These are phyloP conservation scores for Panurus biarmicus DNA, from an alignment of 2,113 vertebrate species.

Conservation along the genomic window DNA sequence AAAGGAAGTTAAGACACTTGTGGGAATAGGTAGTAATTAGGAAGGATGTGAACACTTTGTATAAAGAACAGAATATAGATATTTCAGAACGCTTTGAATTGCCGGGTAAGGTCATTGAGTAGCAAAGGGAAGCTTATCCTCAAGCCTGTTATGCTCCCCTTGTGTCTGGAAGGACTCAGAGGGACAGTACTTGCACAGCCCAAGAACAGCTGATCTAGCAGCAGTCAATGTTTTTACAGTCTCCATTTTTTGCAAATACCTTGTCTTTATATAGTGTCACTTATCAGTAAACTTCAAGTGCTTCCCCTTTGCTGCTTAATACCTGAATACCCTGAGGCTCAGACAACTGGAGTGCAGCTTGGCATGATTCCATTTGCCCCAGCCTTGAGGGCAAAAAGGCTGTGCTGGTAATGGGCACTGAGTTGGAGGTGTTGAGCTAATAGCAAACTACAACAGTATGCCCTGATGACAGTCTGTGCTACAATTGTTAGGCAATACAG, in stretches of 20 bases:
- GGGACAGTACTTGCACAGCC: neutral
- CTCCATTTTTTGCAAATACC: neutral
- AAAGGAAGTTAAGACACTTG: constrained; percentile 32
- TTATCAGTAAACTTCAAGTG: neutral
- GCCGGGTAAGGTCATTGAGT: neutral
- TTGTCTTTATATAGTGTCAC: neutral
- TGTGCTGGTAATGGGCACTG: neutral
- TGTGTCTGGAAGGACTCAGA: neutral
- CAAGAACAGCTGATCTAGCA: neutral
- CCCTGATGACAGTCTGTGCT: neutral
- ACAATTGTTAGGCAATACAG: neutral
- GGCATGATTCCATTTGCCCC: neutral
- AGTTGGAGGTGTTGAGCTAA: neutral
- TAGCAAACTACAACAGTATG: neutral
- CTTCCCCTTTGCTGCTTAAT: neutral
- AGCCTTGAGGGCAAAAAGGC: neutral
- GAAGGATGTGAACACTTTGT: constrained; percentile 24
- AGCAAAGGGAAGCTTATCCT: neutral
- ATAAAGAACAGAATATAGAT: constrained; percentile 3
- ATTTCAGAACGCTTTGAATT: constrained; percentile 14
- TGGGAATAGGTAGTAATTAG: constrained; percentile 36
- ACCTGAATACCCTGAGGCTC: neutral
- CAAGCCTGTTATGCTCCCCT: neutral
- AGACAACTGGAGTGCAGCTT: neutral
- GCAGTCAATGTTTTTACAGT: neutral